Base-by-base conservation (phyloP, 2,113 vertebrate species). In the Oreotrochilus melanogaster region DNA sequence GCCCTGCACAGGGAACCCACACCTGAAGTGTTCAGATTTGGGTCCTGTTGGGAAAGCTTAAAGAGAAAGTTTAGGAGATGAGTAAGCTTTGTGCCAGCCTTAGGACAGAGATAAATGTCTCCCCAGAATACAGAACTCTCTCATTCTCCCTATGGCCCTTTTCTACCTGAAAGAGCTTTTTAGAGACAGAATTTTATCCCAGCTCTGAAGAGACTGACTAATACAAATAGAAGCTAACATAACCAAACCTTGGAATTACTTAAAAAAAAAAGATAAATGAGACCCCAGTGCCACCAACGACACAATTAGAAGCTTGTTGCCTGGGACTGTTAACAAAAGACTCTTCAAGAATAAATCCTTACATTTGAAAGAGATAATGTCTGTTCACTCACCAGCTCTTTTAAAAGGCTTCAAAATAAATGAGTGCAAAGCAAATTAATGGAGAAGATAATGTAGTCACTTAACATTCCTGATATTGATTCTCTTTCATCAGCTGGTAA, bases 401-500 rank as follows among this genome's bases (percentile, higher is more conserved):
- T 56, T 54, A 88, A 88, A 43, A 88, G n/a, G 27, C 75, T 48
- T 87, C 45, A 82, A 81, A 54, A 89, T 71, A 86, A 94, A 79
- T 23, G 64, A 86, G 5, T 33, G 37, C 37, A 78, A 92, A 87
- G 50, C 0, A 10, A 89, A 96, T 94, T 88, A 92, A 91, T 35
- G 78, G 58, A 61, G 45, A 93, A 72, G 3, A 31, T 70, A 79
- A 87, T 4, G 1, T 69, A 64, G 53, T 79, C 81, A 91, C 70
- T 94, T 92, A 89, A 79, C 58, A 75, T 61, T 79, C 66, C 56
- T 50, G 66, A 28, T 83, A 83, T 35, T 37, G 84, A 95, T 76
- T 91, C 54, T 9, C 70, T 83, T 93, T 94, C 81, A 83, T 89
- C 92, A 91, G n/a, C 78, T 70, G 42, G 11, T 54, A 78, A 87